These are phyloP conservation scores for Dryocosmus kuriphilus DNA, from an alignment of 2,888 invertebrate species.

Conservation along the genomic window DNA sequence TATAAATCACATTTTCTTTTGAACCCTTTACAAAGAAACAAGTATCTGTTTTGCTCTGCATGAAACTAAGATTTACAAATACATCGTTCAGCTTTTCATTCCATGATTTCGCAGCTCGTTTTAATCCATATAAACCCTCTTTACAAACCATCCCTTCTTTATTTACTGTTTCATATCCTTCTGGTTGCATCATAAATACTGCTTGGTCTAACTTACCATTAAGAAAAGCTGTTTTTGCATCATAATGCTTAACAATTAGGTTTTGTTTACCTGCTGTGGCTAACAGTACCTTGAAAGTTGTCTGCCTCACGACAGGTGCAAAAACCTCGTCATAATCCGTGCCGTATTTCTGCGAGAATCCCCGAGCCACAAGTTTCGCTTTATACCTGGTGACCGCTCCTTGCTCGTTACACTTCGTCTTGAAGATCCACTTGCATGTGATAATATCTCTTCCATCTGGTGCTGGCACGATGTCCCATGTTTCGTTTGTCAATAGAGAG, in stretches of 20 bases:
- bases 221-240: constrained; percentile 62
- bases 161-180: constrained; percentile 45
- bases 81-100: no score
- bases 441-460: no score
- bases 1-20: no score
- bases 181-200: constrained; percentile 55
- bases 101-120: no score
- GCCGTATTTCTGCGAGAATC: constrained; percentile 51
- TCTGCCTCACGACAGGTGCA: constrained; percentile 60
- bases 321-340: constrained; percentile 60
- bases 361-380: constrained; percentile 40
- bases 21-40: no score
- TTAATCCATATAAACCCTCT: constrained; percentile 2
- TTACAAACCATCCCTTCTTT: constrained; percentile 42
- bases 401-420: no score
- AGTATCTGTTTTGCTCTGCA: no score
- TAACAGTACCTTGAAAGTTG: constrained; percentile 58
- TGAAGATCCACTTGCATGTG: no score
- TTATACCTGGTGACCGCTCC: no score
- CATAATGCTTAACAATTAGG: constrained; percentile 44
- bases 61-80: no score
- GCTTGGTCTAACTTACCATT: constrained; percentile 56
- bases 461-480: no score
- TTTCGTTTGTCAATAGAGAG: no score
- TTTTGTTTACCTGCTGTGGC: constrained; percentile 49